Conservation (phyloP, 2,797 vertebrate genomes). For the Peromyscus attwateri region DNA sequence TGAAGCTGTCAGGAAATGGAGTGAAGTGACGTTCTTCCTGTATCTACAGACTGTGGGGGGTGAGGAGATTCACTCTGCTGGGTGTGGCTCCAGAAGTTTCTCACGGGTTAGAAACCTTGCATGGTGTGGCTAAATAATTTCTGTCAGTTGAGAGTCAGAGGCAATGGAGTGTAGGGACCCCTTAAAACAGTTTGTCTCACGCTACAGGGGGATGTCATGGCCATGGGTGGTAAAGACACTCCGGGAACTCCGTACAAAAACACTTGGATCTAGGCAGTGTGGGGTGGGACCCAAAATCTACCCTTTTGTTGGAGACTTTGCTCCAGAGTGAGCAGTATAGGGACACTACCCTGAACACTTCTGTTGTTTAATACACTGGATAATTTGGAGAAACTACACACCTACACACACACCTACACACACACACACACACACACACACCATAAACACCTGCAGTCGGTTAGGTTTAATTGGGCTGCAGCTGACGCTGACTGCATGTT, state of each 20-base stretch:
- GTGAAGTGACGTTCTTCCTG: not conserved
- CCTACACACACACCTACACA: not conserved
- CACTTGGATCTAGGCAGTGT: not conserved
- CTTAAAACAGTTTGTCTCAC: not conserved
- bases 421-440: not conserved
- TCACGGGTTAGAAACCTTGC: not conserved
- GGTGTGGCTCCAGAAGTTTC: not conserved
- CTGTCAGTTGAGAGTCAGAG: not conserved
- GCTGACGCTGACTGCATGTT: constrained; percentile 66
- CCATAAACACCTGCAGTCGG: constrained; percentile 20
- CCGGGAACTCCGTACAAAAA: not conserved
- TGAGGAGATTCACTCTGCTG: not conserved
- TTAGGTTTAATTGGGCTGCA: constrained; percentile 67
- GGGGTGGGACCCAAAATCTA: not conserved
- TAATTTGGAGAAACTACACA: constrained; percentile 15
- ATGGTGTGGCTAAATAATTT: not conserved
- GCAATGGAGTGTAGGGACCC: too few species aligned
- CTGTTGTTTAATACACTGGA: constrained; percentile 34
- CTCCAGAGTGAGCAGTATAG: not conserved
- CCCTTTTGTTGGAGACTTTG: constrained; percentile 14
- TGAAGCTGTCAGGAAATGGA: not conserved
- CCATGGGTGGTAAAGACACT: not conserved
- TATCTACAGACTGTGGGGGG: not conserved
- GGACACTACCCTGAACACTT: not conserved
- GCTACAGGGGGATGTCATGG: not conserved